Evolutionary conservation across 2,113 vertebrate species (phyloP).

Genomic region (Dromaius novaehollandiae): DNA sequence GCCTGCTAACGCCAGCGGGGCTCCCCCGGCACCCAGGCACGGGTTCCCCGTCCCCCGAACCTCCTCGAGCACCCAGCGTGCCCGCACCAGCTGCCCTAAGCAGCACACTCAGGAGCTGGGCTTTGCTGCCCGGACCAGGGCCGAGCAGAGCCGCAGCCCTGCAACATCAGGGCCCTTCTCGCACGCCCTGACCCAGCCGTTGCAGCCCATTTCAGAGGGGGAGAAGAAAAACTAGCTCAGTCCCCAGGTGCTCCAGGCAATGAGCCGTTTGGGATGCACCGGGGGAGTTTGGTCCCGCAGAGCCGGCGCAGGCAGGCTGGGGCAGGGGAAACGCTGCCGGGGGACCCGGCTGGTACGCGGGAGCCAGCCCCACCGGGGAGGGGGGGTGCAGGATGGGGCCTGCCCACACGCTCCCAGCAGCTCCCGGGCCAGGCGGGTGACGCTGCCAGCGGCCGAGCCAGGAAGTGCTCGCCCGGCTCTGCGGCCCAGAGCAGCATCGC

Average conservation of each 20-base stretch:
- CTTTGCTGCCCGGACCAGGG: not conserved
- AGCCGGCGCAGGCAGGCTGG: too few species aligned
- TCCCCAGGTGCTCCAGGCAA: not conserved
- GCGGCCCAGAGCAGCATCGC: not conserved
- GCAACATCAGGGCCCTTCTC: not conserved
- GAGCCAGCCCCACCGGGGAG: not conserved
- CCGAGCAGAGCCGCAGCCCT: not conserved
- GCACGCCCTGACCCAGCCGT: not conserved
- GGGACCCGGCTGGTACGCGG: not conserved
- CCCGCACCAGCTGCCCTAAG: not conserved
- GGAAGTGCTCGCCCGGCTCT: not conserved
- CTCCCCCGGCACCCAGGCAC: not conserved
- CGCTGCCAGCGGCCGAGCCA: not conserved
- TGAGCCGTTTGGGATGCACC: not conserved
- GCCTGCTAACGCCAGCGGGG: fast-evolving
- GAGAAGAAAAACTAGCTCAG: not conserved
- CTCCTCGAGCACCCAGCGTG: fast-evolving
- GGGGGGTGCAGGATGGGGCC: too few species aligned
- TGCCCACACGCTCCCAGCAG: not conserved
- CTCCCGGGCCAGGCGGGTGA: not conserved
- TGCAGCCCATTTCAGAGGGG: not conserved
- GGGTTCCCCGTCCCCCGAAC: not conserved
- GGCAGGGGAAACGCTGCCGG: too few species aligned
- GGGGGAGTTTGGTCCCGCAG: fast-evolving
- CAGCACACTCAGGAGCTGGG: not conserved